Evolutionary conservation across 2,113 vertebrate genomes (phyloP).

Genomic region (Manacus vitellinus): DNA sequence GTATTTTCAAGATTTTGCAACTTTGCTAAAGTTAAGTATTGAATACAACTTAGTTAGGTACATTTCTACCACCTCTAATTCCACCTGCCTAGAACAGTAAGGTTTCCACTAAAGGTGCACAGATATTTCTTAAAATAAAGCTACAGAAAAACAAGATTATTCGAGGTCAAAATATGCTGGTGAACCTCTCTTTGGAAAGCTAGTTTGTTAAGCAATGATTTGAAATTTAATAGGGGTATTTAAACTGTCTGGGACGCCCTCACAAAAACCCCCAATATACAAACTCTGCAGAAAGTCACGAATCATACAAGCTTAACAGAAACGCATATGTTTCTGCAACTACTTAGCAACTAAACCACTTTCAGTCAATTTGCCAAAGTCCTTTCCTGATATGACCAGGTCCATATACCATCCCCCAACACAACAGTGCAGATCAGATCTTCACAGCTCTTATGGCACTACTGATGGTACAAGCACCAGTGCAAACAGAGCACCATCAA

Average conservation of each 20-base stretch:
- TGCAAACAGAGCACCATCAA: background rate
- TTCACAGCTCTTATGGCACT: background rate
- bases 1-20: background rate
- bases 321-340: background rate
- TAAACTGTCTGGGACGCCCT: background rate
- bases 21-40: background rate
- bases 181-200: background rate
- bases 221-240: background rate
- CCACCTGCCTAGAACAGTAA: background rate
- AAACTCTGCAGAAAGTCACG: background rate
- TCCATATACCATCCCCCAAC: accelerated
- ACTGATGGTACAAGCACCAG: background rate
- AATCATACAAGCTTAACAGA: background rate
- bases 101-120: background rate
- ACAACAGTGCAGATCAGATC: background rate
- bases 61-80: background rate
- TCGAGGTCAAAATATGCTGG: background rate
- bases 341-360: background rate
- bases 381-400: background rate
- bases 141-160: background rate
- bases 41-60: background rate
- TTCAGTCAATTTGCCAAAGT: background rate
- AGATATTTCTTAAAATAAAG: background rate
- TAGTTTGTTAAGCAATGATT: background rate
- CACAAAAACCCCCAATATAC: background rate